Evolutionary conservation across 2,797 vertebrate genomes (phyloP).

Genomic region (Acanthornis magna): DNA sequence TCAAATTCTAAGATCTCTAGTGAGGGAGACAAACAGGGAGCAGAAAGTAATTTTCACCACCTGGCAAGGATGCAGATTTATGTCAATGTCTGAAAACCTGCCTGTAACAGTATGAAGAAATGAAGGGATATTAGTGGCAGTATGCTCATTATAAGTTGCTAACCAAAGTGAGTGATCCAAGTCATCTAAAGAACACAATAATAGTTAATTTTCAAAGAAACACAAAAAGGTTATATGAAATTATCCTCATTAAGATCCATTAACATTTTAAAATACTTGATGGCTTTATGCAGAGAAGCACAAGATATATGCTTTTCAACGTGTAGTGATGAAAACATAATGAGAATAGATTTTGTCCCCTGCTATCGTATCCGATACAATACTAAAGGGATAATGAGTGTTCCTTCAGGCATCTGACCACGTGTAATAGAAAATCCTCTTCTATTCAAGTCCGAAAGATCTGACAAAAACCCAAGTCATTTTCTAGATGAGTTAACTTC

Average conservation of each 20-base stretch:
- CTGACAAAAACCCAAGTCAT: background rate
- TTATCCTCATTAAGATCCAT: background rate
- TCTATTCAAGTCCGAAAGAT: background rate
- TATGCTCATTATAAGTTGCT: background rate
- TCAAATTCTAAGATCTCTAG: background rate
- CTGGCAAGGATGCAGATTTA: background rate
- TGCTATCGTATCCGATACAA: background rate
- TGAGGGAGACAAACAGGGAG: background rate
- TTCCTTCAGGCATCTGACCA: background rate
- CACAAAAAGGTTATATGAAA: background rate
- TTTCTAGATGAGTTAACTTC: background rate
- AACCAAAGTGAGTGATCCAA: background rate
- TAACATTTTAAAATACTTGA: constrained; percentile 1
- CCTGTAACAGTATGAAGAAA: background rate
- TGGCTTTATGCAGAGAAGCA: background rate
- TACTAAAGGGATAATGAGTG: background rate
- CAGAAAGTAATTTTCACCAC: background rate
- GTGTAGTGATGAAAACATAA: background rate
- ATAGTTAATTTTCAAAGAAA: background rate
- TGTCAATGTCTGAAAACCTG: background rate
- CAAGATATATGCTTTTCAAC: background rate
- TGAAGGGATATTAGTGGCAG: background rate
- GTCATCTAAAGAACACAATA: background rate
- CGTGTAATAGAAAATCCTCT: background rate
- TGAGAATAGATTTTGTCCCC: background rate